Evolutionary conservation across 2,797 vertebrate genomes (phyloP), one percentile per base, ranked within the genome.

Genomic region (Paguma larvata): DNA sequence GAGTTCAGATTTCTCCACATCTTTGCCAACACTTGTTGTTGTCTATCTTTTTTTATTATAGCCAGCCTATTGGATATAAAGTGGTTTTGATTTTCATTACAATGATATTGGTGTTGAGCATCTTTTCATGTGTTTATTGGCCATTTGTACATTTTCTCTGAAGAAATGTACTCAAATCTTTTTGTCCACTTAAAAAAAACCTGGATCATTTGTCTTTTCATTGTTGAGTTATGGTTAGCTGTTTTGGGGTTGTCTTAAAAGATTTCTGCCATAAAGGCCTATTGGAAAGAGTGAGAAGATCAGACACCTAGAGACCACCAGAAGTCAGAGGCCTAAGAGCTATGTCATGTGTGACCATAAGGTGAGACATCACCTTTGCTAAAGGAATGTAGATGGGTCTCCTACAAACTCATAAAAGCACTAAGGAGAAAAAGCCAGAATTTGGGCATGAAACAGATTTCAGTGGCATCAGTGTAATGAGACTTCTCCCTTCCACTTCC

Each of bases 161-260:
- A 95, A 93, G 41, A 92, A 72, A 94, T 65, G 27, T 84, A 53
- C 87, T 86, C n/a, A 84, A 68, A 88, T 46, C 7, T 6, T 62
- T 90, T 59, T 87, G 41, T 80, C 53, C 7, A 8, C 21, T 93
- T 93, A 14, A 59, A 38, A 63, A 83, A 79, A 92, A 38, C 38
- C 56, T 38, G 23, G 6, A 2, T 62, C 30, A 70, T 48, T 84
- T 84, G 30, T 72, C 30, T 92, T 72, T 73, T 89, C 44, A 82
- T 63, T 65, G 15, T 48, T 51, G 51, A 75, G 32, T 25, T 53
- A 46, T 30, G n/a, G 30, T 23, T 63, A 78, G 32, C 41, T 53
- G 8, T 70, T 91, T 63, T 59, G 59, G 56, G 70, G 77, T 87
- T 78, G 10, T 73, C 25, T 87, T 91, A 62, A 87, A 70, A 23